phyloP scores from a whole-genome alignment of 2,113 vertebrate species.

The Scomber scombrus region DNA sequence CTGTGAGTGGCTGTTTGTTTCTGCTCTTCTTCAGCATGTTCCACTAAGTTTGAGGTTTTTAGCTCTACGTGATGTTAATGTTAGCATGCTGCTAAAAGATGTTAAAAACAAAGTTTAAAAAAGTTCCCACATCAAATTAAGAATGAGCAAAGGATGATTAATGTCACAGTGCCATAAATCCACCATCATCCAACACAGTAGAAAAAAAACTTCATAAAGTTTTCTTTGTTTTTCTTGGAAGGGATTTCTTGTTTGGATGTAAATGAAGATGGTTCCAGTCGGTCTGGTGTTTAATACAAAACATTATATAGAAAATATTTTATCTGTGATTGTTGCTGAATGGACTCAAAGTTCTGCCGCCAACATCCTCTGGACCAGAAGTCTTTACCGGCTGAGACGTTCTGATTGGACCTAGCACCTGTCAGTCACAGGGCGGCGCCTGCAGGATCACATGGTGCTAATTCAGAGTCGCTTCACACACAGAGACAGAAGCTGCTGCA shows the following conservation, averaged over 20 bases:
- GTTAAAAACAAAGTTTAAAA: slow-evolving; percentile 38
- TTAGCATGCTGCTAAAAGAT: slow-evolving; percentile 78
- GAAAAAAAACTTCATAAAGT: slow-evolving; percentile 26
- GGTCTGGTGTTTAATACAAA: slow-evolving; percentile 75
- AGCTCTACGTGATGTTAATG: slow-evolving; percentile 68
- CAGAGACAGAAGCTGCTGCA: slow-evolving; percentile 3
- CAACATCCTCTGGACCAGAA: slow-evolving; percentile 52
- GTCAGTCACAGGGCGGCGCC: slow-evolving; percentile 61
- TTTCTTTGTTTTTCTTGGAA: slow-evolving; percentile 69
- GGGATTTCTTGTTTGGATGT: no score
- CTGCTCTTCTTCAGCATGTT: slow-evolving; percentile 69
- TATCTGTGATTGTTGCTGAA: slow-evolving; percentile 62
- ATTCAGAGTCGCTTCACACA: slow-evolving; percentile 26
- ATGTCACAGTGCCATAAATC: slow-evolving; percentile 52
- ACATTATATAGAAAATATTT: slow-evolving; percentile 60
- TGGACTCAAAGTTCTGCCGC: slow-evolving; percentile 37
- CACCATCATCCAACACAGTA: slow-evolving; percentile 41
- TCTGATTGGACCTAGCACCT: slow-evolving; percentile 68
- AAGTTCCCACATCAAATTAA: slow-evolving; percentile 53
- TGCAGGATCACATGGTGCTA: slow-evolving; percentile 81
- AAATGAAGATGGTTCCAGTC: slow-evolving; percentile 63
- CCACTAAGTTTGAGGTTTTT: slow-evolving; percentile 61
- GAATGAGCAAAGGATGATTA: slow-evolving; percentile 54
- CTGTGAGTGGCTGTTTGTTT: slow-evolving; percentile 20
- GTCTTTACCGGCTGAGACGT: slow-evolving; percentile 31